A percentile compares a stretch with the other conserved stretches of the same genome.
phyloP scores from a whole-genome alignment of 2,113 vertebrate species.

The Atrichornis clamosus region DNA sequence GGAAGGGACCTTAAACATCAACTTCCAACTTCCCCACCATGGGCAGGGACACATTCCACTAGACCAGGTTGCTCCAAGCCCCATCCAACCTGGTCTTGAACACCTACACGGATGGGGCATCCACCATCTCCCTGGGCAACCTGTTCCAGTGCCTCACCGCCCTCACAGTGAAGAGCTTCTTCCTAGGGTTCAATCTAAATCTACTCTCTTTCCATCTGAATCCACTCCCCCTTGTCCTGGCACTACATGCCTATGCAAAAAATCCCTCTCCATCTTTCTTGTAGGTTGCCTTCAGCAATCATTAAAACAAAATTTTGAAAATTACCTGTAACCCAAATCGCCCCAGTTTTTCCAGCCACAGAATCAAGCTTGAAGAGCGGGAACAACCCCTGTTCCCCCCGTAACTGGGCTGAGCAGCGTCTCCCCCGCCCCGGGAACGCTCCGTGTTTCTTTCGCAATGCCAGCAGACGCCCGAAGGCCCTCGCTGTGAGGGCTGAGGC shows the following conservation, averaged over 20 bases:
- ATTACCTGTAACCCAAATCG: neutral
- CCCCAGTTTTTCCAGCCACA: neutral
- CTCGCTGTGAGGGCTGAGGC: too few relatives aligned
- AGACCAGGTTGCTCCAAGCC: neutral
- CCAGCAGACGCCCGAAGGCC: rapidly evolving
- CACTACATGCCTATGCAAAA: neutral
- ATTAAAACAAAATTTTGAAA: neutral
- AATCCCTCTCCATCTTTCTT: neutral
- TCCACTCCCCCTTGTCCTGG: too few relatives aligned
- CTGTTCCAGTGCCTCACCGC: neutral
- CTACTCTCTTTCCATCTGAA: neutral
- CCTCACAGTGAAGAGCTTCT: neutral
- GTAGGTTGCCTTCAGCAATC: neutral
- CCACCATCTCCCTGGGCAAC: neutral
- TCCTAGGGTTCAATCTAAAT: neutral
- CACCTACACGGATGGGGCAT: neutral
- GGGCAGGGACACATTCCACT: neutral
- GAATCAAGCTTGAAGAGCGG: neutral
- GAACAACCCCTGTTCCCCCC: rapidly evolving
- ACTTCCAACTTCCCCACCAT: neutral
- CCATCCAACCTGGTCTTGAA: neutral
- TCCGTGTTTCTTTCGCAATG: neutral
- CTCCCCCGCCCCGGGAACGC: neutral
- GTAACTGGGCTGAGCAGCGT: neutral
- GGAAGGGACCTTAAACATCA: neutral